Evolutionary conservation across 2,888 invertebrate species (phyloP).

Genomic region (Ypsolopha scabrella): DNA sequence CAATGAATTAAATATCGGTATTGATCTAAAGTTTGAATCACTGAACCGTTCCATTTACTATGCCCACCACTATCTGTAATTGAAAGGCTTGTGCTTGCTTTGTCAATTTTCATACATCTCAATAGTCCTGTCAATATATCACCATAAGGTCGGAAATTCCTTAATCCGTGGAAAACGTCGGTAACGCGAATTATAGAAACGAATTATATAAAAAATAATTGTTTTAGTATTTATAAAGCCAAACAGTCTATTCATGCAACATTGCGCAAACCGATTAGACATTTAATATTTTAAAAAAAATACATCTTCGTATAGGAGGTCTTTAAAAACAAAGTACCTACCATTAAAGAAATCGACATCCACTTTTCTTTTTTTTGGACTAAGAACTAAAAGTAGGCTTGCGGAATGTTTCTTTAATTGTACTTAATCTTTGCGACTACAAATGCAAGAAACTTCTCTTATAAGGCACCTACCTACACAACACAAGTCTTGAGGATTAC

Average conservation of each 20-base stretch:
- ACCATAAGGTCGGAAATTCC: too few species aligned
- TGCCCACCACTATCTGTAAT: conserved; percentile 8
- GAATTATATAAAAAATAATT: too few species aligned
- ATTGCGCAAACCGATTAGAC: neutral
- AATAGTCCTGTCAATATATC: neutral
- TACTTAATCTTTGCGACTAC: too few species aligned
- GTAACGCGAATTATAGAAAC: conserved; percentile 9
- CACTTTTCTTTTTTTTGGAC: too few species aligned
- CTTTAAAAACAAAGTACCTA: too few species aligned
- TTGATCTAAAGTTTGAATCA: too few species aligned
- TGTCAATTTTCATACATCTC: conserved; percentile 44
- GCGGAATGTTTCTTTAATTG: too few species aligned
- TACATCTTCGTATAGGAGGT: neutral
- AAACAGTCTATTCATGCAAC: neutral
- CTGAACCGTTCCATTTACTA: neutral
- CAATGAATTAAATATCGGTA: too few species aligned
- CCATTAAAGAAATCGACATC: too few species aligned
- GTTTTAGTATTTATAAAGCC: conserved; percentile 31
- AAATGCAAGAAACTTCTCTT: too few species aligned
- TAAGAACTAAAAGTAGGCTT: too few species aligned
- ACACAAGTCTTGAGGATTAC: neutral
- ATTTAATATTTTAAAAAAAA: neutral
- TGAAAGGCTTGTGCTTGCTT: conserved; percentile 64
- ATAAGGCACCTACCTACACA: neutral
- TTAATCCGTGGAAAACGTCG: too few species aligned